Evolutionary conservation across 2,113 vertebrate genomes (phyloP), one percentile per base, ranked within the genome.

Genomic region (Rissa tridactyla): DNA sequence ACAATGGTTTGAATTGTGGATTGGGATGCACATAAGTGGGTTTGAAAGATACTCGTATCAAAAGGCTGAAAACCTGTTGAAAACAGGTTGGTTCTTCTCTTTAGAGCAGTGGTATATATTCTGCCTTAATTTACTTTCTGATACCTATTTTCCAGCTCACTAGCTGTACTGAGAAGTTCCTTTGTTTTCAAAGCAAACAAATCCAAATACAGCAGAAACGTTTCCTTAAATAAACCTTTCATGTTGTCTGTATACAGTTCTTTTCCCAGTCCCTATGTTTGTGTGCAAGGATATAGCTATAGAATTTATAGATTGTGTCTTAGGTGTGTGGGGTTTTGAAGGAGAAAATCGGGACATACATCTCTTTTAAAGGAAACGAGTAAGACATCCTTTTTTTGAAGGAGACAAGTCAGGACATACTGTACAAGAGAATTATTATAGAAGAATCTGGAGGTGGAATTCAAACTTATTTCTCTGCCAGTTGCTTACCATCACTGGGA

Each of bases 401-500:
- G 51, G 68, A 81, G 30, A 36, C 22, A 62, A 66, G 38, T 80
- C 64, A 84, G 60, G 42, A 83, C 88, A 44, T 79, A 57, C 32
- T 86, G 65, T 87, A 82, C 65, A 91, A 89, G 82, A 52, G 65
- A 85, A 61, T 82, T 92, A 82, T 87, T 94, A 79, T 72, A 86
- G 66, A 82, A 94, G 44, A 92, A 84, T 79, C 89, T 72, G 81
- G 77, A 92, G 81, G 70, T 79, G 81, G 91, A 96, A 94, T 86
- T 91, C 61, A 88, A 85, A 55, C 52, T 92, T 86, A 44, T 57
- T 92, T 95, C 73, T 92, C 57, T 82, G 78, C 65, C 78, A 79
- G 30, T 87, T 90, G 78, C 73, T 94, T 91, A 77, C 78, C 49
- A 36, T 87, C 73, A 87, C 86, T 89, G 38, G 32, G 38, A 84